Evolutionary conservation across 2,888 invertebrate genomes (phyloP), one percentile per base, ranked within the genome.

Genomic region (Clostera curtula): DNA sequence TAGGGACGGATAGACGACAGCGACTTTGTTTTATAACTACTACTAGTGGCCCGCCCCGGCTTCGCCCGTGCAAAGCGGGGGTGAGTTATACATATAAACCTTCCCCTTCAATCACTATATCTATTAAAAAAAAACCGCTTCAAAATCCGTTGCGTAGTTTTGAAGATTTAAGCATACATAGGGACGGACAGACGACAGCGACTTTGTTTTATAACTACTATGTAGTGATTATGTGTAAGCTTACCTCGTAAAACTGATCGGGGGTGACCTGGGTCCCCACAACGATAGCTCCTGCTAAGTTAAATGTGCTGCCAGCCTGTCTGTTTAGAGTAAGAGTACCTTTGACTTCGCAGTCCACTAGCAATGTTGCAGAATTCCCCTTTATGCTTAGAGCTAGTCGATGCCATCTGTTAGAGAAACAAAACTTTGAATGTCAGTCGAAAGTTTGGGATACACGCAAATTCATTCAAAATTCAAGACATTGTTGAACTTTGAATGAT

Each of bases 381-480:
- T 94, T 94, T 23, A 95, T 85, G 53, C 93, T 93, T 36, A 96
- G 74, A 2, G 91, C 93, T 39, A 95, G 56, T 19, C 95, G 89
- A 68, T 95, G 94, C 95, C 95, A 96, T 36, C 92, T 92, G 27
- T 10, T 6, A 4, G 16, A 22, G 4, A 15, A 15, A 5, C 4
- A 15, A 5, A 15, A 15, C 15, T 15, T 4, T 5, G 15, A 15
- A 5, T 6, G 15, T 15, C 4, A 6, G 4, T 5, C 6, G 6
- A 15, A 4, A 5, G 4, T 6, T 15, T 15, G 4, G 4, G 15
- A 15, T 5, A 6, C 15, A 6, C 15, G 15, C 12, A 20, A 20
- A n/a, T n/a, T n/a, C n/a, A n/a, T n/a, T n/a, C n/a, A n/a, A n/a
- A n/a, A n/a, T n/a, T n/a, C n/a, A n/a, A n/a, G n/a, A n/a, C n/a